A percentile compares a stretch with the other conserved stretches of the same genome.
These are phyloP conservation scores for Montipora sp. DNA, from an alignment of 64 coral and sea anemone species.

Conservation along the genomic window DNA sequence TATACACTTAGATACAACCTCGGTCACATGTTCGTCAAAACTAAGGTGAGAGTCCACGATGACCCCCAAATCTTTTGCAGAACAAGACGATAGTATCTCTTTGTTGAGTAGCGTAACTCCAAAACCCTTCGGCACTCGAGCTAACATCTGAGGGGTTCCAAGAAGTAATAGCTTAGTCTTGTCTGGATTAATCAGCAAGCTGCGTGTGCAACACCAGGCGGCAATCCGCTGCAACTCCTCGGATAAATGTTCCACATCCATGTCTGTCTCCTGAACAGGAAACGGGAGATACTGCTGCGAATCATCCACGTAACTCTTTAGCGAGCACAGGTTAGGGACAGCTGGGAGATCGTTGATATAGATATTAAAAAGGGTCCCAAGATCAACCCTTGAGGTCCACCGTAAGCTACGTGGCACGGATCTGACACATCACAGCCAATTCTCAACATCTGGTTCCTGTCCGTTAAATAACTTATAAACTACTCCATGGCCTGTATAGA, in stretches of 20 bases:
- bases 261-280: conserved; percentile 17
- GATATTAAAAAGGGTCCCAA: neutral
- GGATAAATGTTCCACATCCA: neutral
- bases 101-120: too few species aligned
- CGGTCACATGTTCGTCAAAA: too few species aligned
- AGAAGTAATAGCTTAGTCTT: neutral
- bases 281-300: neutral
- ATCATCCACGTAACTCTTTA: neutral
- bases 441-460: neutral
- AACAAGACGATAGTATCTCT: too few species aligned
- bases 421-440: neutral
- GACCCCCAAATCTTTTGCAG: too few species aligned
- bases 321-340: neutral
- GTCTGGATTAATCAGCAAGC: neutral
- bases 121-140: neutral
- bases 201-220: conserved; percentile 5
- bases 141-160: neutral
- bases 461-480: conserved; percentile 19
- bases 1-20: too few species aligned
- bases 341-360: neutral
- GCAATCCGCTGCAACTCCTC: conserved; percentile 15
- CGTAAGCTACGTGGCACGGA: neutral
- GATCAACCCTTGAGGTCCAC: neutral
- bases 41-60: too few species aligned
- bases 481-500: conserved; percentile 8